phyloP scores from a whole-genome alignment of 1,140 invertebrate species.

The Drosophila sp. region DNA sequence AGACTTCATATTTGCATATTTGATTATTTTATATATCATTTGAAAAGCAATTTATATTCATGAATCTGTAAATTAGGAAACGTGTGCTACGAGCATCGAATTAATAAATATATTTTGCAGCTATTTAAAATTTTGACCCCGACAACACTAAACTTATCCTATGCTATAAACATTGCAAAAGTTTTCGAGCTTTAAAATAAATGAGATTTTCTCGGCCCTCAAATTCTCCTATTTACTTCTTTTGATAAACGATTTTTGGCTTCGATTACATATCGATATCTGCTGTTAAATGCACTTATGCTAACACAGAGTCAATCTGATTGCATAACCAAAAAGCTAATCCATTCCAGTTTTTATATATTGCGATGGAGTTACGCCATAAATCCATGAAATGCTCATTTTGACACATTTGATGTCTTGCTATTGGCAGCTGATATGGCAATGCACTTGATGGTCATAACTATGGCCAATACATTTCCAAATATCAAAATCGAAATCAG shows the following conservation, averaged over 20 bases:
- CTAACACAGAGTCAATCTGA: not conserved
- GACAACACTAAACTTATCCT: too few relatives aligned
- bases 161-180: too few relatives aligned
- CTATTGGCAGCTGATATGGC: constrained; percentile 46
- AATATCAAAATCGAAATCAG: constrained; percentile 3
- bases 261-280: not conserved
- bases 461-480: constrained; percentile 31
- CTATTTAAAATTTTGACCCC: too few relatives aligned
- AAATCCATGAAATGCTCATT: constrained; percentile 13
- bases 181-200: too few relatives aligned
- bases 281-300: not conserved
- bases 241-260: not conserved
- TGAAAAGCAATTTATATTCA: constrained; percentile 74
- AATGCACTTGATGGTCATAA: constrained; percentile 36
- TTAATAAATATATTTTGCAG: not conserved
- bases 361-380: not conserved
- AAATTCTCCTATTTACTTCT: too few relatives aligned
- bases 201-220: too few relatives aligned
- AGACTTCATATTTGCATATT: constrained; percentile 67
- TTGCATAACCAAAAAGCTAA: not conserved
- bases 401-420: constrained; percentile 56
- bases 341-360: not conserved
- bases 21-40: constrained; percentile 72
- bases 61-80: constrained; percentile 68
- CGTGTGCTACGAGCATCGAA: not conserved